phyloP scores from a whole-genome alignment of 2,888 invertebrate species.

The Sarcophaga carnaria region DNA sequence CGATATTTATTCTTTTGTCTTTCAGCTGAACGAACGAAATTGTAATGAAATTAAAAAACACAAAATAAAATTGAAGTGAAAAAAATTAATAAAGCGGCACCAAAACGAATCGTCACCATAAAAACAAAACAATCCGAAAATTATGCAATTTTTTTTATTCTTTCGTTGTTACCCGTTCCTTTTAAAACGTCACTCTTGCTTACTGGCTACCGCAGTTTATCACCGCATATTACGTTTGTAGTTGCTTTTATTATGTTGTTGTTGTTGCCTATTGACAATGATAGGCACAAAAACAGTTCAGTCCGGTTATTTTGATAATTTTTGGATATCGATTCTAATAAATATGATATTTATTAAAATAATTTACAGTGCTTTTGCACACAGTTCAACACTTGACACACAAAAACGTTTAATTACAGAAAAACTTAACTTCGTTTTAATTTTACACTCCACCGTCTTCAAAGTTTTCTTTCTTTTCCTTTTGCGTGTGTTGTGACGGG shows the following conservation, averaged over 20 bases:
- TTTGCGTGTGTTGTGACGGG: constrained; percentile 35
- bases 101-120: not conserved
- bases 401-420: not conserved
- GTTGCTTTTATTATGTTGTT: not conserved
- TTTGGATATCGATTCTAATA: not conserved
- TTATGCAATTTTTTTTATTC: constrained; percentile 1
- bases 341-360: not conserved
- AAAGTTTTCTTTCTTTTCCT: not conserved
- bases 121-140: constrained; percentile 5
- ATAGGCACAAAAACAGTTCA: not conserved
- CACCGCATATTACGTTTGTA: not conserved
- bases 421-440: constrained; percentile 1
- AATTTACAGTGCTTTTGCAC: constrained; percentile 27
- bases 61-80: not conserved
- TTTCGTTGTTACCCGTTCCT: not conserved
- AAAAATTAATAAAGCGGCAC: not conserved
- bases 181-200: not conserved
- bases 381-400: constrained; percentile 6
- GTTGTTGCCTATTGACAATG: not conserved
- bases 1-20: too few species aligned
- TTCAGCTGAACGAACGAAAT: too few species aligned
- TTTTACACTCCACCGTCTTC: not conserved
- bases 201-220: not conserved
- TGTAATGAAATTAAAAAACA: not conserved
- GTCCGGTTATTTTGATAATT: not conserved